Base-by-base conservation (phyloP, 2,797 vertebrate species). In the Lepilemur septentrionalis region DNA sequence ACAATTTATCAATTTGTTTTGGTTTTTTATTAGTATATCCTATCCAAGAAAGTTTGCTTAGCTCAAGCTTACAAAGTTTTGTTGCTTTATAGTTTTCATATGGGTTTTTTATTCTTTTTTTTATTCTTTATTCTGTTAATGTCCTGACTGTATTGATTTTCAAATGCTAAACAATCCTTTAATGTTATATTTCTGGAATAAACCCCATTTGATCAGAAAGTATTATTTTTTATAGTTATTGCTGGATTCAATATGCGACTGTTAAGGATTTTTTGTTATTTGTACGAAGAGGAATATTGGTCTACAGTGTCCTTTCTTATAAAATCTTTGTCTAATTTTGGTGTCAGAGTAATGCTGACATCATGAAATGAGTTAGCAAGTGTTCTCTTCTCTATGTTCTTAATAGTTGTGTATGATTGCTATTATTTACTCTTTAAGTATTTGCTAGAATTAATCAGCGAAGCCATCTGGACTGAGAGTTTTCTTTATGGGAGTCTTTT, bases 401-500 rank as follows among this genome's bases (percentile, higher is more conserved):
- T 83, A 50, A 55, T 50, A 79, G 59, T 86, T 73, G 11, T 41
- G 0, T 75, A 46, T 9, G 5, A 41, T 48, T 72, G 2, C 0
- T 92, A 25, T 61, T 84, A 59, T 72, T 76, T 72, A 70, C 41
- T 78, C 41, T 30, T 89, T 63, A 78, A 50, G 13, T 89, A 67
- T 89, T 67, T 73, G 20, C 38, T 41, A 83, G 75, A 59, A 78
- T 89, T 86, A 79, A 94, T 75, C 41, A 87, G 8, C 43, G 46
- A 87, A 20, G 2, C 25, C 41, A n/a, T 83, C 48, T 76, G 41
- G 14, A 55, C 41, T 63, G 94, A 59, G 41, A 59, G 70, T 90
- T 92, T 96, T 86, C 43, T 91, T 95, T 57, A 57, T 82, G 38
- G 46, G 30, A 81, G 78, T 94, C 6, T 25, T 84, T 88, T 76